phyloP scores from a whole-genome alignment of 1,140 invertebrate genomes.

The Gryon sp. region DNA sequence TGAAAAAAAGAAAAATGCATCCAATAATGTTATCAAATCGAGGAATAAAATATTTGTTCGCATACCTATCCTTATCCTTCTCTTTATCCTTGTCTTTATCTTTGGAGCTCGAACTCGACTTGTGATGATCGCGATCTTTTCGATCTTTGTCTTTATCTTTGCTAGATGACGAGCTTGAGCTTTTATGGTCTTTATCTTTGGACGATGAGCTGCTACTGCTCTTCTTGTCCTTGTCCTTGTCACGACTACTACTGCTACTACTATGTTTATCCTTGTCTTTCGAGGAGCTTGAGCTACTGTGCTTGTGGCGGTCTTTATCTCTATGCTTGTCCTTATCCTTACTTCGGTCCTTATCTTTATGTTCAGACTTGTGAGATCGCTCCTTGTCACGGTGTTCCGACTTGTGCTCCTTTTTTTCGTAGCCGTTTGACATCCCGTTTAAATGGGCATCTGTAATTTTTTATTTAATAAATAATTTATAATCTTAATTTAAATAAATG shows the following conservation, averaged over 20 bases:
- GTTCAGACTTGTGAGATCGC: conserved; percentile 79
- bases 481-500: too few relatives aligned
- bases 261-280: conserved; percentile 76
- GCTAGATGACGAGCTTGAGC: conserved; percentile 82
- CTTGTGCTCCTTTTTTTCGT: conserved; percentile 85
- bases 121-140: conserved; percentile 70
- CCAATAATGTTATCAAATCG: too few relatives aligned
- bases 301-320: conserved; percentile 73
- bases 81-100: conserved; percentile 68
- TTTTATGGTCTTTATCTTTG: conserved; percentile 83
- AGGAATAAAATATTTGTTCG: background rate
- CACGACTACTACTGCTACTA: conserved; percentile 42
- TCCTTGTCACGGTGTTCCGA: conserved; percentile 84
- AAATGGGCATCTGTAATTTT: conserved; percentile 78
- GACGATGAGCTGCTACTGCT: conserved; percentile 75
- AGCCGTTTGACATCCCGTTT: conserved; percentile 87
- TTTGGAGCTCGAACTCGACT: conserved; percentile 75
- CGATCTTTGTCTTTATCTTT: conserved; percentile 79
- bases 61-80: conserved; percentile 45
- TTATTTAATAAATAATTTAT: conserved; percentile 11
- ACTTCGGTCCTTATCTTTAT: conserved; percentile 77
- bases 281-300: conserved; percentile 72
- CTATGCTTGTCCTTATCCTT: conserved; percentile 76
- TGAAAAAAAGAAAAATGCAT: too few relatives aligned
- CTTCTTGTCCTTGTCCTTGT: conserved; percentile 71